Evolutionary conservation across 2,113 vertebrate genomes (phyloP).

Genomic region (Abramis brama): DNA sequence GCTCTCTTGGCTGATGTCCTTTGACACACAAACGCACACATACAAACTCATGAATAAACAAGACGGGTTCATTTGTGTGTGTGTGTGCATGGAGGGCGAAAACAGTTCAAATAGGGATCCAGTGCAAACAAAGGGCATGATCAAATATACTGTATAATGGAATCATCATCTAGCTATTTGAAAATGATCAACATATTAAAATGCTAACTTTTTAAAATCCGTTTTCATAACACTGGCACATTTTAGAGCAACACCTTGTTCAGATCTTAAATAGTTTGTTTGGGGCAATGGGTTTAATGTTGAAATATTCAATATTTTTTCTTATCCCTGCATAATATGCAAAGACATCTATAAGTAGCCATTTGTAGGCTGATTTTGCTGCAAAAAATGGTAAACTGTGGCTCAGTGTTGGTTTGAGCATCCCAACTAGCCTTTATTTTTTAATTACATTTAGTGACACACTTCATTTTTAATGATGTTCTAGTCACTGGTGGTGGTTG

Average conservation of each 20-base stretch:
- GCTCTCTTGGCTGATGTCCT: slow-evolving; percentile 59
- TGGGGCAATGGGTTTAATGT: neutral
- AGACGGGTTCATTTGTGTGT: neutral
- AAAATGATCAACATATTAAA: neutral
- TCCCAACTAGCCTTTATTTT: neutral
- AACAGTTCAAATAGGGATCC: neutral
- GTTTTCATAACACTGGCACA: neutral
- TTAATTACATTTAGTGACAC: neutral
- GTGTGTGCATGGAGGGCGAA: neutral
- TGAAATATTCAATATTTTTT: neutral
- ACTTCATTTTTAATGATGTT: neutral
- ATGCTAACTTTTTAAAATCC: neutral
- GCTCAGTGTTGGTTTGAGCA: neutral
- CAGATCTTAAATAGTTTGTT: neutral
- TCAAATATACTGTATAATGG: neutral
- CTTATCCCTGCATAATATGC: neutral
- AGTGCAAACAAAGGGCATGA: neutral
- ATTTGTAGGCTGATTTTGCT: neutral
- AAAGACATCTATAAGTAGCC: neutral
- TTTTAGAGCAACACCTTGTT: neutral
- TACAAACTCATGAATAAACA: slow-evolving; percentile 41
- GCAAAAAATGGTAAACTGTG: neutral
- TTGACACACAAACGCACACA: slow-evolving; percentile 57
- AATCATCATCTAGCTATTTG: neutral
- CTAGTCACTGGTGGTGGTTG: too few relatives aligned